Evolutionary conservation across 1,140 invertebrate species (phyloP).

Genomic region (Lepidurus apus): DNA sequence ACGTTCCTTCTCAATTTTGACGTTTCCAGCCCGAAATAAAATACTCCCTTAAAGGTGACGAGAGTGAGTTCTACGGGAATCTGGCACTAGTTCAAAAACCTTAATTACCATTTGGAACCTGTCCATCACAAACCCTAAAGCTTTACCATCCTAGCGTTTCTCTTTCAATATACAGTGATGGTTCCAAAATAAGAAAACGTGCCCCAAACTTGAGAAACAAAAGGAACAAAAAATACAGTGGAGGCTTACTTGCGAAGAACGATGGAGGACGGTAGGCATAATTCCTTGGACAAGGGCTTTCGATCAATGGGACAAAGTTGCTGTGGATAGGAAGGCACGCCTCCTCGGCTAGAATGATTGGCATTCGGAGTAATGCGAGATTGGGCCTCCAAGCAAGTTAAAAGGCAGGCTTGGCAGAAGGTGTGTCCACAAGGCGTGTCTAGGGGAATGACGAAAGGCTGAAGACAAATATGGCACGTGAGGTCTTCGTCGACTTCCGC

Average conservation of each 20-base stretch:
- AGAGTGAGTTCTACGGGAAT: neutral
- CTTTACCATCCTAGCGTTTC: too few species aligned
- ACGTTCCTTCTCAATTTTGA: neutral
- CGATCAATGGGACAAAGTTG: slow-evolving; percentile 42
- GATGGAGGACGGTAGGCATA: slow-evolving; percentile 42
- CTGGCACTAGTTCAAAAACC: neutral
- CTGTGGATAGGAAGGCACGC: slow-evolving; percentile 36
- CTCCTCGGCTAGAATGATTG: slow-evolving; percentile 42
- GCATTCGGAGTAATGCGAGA: slow-evolving; percentile 40
- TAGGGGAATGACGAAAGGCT: slow-evolving; percentile 42
- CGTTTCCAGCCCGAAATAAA: neutral
- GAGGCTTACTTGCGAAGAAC: slow-evolving; percentile 42
- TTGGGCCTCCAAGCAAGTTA: slow-evolving; percentile 46
- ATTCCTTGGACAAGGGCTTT: slow-evolving; percentile 40
- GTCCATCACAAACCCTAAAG: neutral
- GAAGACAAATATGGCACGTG: slow-evolving; percentile 51
- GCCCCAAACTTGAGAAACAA: neutral
- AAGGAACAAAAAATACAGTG: neutral
- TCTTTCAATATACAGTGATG: neutral
- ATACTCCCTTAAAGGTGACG: neutral
- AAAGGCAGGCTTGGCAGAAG: slow-evolving; percentile 48
- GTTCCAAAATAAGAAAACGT: neutral
- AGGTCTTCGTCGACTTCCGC: slow-evolving; percentile 51
- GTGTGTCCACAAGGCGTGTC: slow-evolving; percentile 53
- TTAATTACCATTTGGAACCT: neutral